Evolutionary conservation across 2,797 vertebrate genomes (phyloP).

Genomic region (Cichlasoma orientale): DNA sequence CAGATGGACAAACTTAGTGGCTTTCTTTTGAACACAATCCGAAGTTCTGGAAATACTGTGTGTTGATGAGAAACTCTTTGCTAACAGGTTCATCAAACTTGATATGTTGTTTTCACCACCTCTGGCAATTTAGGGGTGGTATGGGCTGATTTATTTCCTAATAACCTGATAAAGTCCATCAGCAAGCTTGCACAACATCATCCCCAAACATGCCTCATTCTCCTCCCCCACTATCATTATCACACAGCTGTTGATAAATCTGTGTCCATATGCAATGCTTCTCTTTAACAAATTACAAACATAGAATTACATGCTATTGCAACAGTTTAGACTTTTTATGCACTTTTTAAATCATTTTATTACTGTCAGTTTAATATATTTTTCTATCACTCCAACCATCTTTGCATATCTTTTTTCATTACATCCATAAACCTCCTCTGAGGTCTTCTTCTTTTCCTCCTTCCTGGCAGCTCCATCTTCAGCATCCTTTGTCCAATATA

Average conservation of each 20-base stretch:
- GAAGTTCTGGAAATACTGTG: background rate
- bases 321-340: background rate
- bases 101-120: background rate
- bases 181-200: background rate
- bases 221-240: background rate
- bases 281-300: background rate
- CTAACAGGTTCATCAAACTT: background rate
- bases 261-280: background rate
- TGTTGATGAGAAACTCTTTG: background rate
- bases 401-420: too few species aligned
- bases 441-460: too few species aligned
- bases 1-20: background rate
- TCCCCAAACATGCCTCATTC: background rate
- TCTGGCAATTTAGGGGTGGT: background rate
- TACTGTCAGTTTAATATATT: too few species aligned
- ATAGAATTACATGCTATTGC: background rate
- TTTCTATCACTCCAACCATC: too few species aligned
- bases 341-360: background rate
- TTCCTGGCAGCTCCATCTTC: too few species aligned
- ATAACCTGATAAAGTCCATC: background rate
- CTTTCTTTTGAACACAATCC: background rate
- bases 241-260: background rate
- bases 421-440: too few species aligned
- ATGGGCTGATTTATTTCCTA: background rate
- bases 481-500: too few species aligned